Base-by-base conservation (phyloP, 2,888 invertebrate genomes). In the Rhingia campestris region DNA sequence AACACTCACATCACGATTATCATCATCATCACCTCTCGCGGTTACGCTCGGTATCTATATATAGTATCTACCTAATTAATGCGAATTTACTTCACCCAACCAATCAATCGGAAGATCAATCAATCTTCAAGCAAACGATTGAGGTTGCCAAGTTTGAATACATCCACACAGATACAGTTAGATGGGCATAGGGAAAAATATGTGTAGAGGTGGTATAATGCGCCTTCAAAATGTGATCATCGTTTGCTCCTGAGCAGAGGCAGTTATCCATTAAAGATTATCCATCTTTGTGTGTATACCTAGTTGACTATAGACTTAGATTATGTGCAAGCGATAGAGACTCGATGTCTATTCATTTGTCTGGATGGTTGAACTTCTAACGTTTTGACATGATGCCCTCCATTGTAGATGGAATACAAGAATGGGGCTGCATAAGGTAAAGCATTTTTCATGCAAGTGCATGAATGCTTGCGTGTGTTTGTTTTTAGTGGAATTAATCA, bases 31-130 rank as follows among this genome's bases (percentile, higher is more conserved):
- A 41, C 49, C 32, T 70, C 70, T 7, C 5, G 22, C 22, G 12
- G 54, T 6, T 51, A 33, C 59, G 30, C 22, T 12, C 7, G 9
- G 49, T 66, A 66, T 74, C 64, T 58, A 35, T 37, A 35, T 49
- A 66, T 58, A 45, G 33, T 43, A 81, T 72, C 70, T 66, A 35
- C 33, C 58, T 54, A 63, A 63, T 73, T 49, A 58, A 58, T 66
- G 74, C n/a, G 59, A 59, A 75, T 82, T 79, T 61, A 77, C 53
- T 67, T 66, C 61, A 77, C 66, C 67, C 67, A 61, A 54, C 79
- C 82, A 82, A 82, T 82, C 79, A 82, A 82, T 82, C 82, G 79
- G 77, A 74, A 82, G 82, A 82, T 82, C 82, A 82, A 63, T 82
- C 79, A 73, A 79, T 82, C 67, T 63, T 58, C 63, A 45, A 58